Base-by-base conservation (phyloP, 2,888 invertebrate genomes). In the Lacanobia wlatinum region DNA sequence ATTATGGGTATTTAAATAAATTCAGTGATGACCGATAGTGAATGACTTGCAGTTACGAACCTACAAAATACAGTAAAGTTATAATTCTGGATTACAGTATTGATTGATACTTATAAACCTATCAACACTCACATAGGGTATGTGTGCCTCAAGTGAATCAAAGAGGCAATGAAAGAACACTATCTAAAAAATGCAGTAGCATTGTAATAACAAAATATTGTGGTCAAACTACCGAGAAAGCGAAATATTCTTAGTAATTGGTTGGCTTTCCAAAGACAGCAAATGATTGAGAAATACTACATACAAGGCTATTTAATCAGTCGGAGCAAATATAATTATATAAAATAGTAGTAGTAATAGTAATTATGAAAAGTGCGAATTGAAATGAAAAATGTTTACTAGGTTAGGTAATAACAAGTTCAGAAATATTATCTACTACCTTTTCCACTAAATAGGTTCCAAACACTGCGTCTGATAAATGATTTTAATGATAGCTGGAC, bases 21-120 rank as follows among this genome's bases (percentile, higher is more conserved):
- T 43, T 34, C n/a, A n/a, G n/a, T 21, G 5, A 2, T 6, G n/a
- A 7, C 5, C 16, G n/a, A 28, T 38, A 64, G 5, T 46, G 9
- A 78, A 48, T 48, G 28, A 43, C 48, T 71, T 62, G 16, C 28
- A 21, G 38, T 62, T 46, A 43, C 12, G 12, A 23, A 71, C 60
- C 9, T 1, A 28, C 18, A 43, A 10, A 59, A 21, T 21, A 14
- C 14, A 34, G 5, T 9, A 40, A 43, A 34, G n/a, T 50, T 34
- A 18, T 55, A 14, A 40, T 61, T 16, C 14, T 38, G 18, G 12
- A 23, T 66, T 18, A 1, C 12, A 28, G n/a, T 14, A n/a, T 6
- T 14, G 14, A 21, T 43, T 59, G 2, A 38, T 38, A 46, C 1
- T 3, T 28, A 40, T 7, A 55, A 55, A 28, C 28, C 28, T 28